Conservation (phyloP, 2,113 vertebrate species). For the Rhinichthys klamathensis region DNA sequence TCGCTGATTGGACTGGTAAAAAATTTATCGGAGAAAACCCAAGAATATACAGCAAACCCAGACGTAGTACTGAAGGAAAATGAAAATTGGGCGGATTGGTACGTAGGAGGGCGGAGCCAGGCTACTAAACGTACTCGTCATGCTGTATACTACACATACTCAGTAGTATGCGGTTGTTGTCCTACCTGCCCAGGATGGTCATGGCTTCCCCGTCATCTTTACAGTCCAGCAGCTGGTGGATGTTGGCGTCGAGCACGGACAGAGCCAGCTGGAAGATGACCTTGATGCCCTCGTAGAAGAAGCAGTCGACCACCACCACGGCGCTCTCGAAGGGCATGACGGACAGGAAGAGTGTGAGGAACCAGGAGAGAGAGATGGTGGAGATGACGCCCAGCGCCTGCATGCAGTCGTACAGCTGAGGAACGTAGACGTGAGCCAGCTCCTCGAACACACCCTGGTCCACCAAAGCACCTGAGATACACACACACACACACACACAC, state of each 20-base stretch:
- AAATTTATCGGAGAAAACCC: too few species aligned
- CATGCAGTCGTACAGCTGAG: conserved; percentile 98
- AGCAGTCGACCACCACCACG: conserved; percentile 97
- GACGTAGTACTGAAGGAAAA: too few species aligned
- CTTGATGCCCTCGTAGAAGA: conserved; percentile 99
- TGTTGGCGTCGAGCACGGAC: conserved; percentile 93
- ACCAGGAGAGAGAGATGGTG: conserved; percentile 98
- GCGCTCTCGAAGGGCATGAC: conserved; percentile 99
- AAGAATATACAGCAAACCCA: too few species aligned
- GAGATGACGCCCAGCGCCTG: conserved; percentile 97
- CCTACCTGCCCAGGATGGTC: conserved; percentile 95
- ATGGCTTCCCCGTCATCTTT: conserved; percentile 99
- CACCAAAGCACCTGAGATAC: conserved; percentile 86
- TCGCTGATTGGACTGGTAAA: too few species aligned
- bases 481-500: background rate
- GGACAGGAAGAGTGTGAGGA: conserved; percentile 97
- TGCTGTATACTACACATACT: background rate
- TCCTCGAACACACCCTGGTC: conserved; percentile 99
- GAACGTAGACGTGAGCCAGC: conserved; percentile 90
- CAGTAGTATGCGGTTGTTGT: background rate
- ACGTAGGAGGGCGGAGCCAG: too few species aligned
- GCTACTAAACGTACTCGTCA: background rate
- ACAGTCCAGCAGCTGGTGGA: conserved; percentile 91
- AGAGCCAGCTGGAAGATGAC: conserved; percentile 98
- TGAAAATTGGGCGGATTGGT: too few species aligned